phyloP scores from a whole-genome alignment of 2,113 vertebrate genomes.

The Sorex fumeus region DNA sequence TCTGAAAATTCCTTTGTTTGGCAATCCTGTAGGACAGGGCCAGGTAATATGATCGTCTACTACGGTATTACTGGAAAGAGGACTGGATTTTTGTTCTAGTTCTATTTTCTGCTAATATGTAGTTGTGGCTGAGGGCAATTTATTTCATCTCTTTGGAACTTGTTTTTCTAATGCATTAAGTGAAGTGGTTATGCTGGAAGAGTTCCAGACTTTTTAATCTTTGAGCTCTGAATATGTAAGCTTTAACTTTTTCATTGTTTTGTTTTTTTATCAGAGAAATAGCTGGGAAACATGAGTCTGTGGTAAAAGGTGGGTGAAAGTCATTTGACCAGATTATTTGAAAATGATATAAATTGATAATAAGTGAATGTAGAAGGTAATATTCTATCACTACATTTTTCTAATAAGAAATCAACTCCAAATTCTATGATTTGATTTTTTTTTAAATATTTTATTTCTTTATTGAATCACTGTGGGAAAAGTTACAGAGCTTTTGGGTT shows the following conservation, averaged over 20 bases:
- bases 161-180: conserved; percentile 33
- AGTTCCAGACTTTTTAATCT: background rate
- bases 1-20: conserved; percentile 44
- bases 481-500: too few relatives aligned
- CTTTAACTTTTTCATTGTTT: background rate
- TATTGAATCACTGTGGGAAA: too few relatives aligned
- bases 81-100: background rate
- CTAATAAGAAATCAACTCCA: background rate
- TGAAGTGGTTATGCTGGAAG: background rate
- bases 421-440: conserved; percentile 8
- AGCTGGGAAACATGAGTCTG: background rate
- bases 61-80: conserved; percentile 35
- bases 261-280: conserved; percentile 24
- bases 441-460: too few relatives aligned
- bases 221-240: conserved; percentile 37
- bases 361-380: background rate
- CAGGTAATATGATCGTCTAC: conserved; percentile 27
- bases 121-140: conserved; percentile 4
- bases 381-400: conserved; percentile 49
- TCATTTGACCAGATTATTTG: background rate
- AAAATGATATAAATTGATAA: background rate
- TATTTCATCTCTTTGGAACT: conserved; percentile 45
- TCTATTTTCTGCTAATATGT: conserved; percentile 39
- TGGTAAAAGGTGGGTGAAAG: background rate
- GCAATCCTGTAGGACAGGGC: conserved; percentile 29